phyloP scores from a whole-genome alignment of 1,140 invertebrate genomes.

The Leptinotarsa texana region DNA sequence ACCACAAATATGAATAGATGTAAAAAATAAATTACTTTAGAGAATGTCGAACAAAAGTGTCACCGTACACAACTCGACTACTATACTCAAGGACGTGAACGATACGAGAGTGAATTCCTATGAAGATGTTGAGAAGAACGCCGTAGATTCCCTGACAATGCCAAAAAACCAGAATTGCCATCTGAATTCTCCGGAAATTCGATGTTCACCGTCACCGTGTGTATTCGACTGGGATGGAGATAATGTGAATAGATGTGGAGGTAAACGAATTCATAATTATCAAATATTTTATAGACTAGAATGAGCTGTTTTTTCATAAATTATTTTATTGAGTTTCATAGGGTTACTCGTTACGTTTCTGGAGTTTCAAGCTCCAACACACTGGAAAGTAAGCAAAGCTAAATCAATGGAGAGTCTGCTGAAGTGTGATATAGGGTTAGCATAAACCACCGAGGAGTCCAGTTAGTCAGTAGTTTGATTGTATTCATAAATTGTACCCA shows the following conservation, averaged over 20 bases:
- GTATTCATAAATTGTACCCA: too few relatives aligned
- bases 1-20: too few relatives aligned
- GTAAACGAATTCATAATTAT: not conserved
- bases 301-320: too few relatives aligned
- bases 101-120: not conserved
- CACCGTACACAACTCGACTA: not conserved
- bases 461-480: too few relatives aligned
- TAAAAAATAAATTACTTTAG: not conserved
- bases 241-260: slow-evolving; percentile 26
- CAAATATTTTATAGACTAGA: not conserved
- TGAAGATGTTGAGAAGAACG: not conserved
- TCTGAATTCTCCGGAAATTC: slow-evolving; percentile 50
- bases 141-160: not conserved
- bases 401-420: too few relatives aligned
- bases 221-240: slow-evolving; percentile 42
- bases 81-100: slow-evolving; percentile 2
- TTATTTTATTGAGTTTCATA: too few relatives aligned
- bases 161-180: slow-evolving; percentile 5
- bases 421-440: too few relatives aligned
- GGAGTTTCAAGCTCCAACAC: too few relatives aligned
- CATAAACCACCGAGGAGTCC: too few relatives aligned
- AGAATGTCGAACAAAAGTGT: slow-evolving; percentile 10
- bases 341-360: too few relatives aligned
- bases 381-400: too few relatives aligned
- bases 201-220: slow-evolving; percentile 52